These are phyloP conservation scores for Rhinatrema bivittatum DNA, from an alignment of 2,797 vertebrate genomes.

Conservation along the genomic window DNA sequence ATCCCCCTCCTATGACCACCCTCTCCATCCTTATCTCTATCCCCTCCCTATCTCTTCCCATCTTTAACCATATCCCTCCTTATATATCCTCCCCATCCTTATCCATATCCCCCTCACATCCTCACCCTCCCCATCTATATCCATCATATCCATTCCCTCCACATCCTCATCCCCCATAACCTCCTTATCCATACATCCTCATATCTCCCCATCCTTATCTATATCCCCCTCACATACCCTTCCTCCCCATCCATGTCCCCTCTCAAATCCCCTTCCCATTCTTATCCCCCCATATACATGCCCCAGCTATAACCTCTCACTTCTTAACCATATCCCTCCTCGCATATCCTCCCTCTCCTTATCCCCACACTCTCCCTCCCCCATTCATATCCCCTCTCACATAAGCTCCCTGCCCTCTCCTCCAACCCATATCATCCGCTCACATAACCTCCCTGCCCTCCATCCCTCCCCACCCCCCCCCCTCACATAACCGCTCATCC, in stretches of 20 bases:
- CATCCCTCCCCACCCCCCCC: too few species aligned
- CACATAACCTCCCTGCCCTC: too few species aligned
- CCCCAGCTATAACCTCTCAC: not conserved
- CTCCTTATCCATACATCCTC: not conserved
- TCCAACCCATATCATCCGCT: not conserved
- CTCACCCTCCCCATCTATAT: not conserved
- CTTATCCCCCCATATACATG: too few species aligned
- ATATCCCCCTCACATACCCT: not conserved
- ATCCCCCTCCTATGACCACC: too few species aligned
- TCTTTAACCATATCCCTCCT: constrained; percentile 12
- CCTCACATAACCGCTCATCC: not conserved
- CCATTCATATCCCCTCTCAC: not conserved
- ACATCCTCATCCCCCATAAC: not conserved
- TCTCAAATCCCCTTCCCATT: not conserved
- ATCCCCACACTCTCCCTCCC: not conserved
- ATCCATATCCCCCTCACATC: not conserved
- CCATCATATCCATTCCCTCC: not conserved
- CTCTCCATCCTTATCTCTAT: not conserved
- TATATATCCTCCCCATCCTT: not conserved
- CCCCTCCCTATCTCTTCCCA: not conserved
- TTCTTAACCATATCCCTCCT: not conserved
- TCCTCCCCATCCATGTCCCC: not conserved
- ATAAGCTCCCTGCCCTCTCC: not conserved
- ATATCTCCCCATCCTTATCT: not conserved
- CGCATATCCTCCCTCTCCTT: too few species aligned